A percentile compares a stretch with the other conserved stretches of the same genome.
phyloP scores from a whole-genome alignment of 2,797 vertebrate genomes.

The Peromyscus attwateri region DNA sequence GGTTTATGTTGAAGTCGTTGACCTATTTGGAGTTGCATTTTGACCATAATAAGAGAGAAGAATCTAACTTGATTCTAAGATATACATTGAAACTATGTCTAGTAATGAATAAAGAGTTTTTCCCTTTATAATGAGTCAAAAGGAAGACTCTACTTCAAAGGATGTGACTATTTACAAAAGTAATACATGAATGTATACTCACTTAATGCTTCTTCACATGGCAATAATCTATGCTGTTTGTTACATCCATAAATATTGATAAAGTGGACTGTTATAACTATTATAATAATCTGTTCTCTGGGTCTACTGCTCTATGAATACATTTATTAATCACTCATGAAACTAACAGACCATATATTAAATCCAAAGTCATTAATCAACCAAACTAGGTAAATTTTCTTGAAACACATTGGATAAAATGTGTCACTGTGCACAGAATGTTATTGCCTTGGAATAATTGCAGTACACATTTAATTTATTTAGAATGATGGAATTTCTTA shows the following conservation, averaged over 20 bases:
- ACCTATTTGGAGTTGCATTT: not conserved
- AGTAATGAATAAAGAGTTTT: not conserved
- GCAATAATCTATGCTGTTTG: not conserved
- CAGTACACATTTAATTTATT: not conserved
- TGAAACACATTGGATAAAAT: not conserved
- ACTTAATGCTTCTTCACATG: not conserved
- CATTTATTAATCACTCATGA: not conserved
- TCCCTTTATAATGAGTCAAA: not conserved
- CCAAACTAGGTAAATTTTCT: not conserved
- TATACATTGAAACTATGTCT: not conserved
- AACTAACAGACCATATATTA: not conserved
- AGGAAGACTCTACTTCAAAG: not conserved
- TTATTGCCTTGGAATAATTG: not conserved
- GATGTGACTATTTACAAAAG: not conserved
- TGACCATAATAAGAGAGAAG: not conserved
- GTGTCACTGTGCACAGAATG: not conserved
- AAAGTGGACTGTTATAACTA: not conserved
- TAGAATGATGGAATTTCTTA: not conserved
- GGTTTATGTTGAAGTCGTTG: not conserved
- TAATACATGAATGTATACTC: not conserved
- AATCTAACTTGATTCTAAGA: not conserved
- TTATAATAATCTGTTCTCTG: not conserved
- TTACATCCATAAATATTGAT: not conserved
- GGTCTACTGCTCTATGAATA: not conserved
- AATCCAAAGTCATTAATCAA: not conserved